Evolutionary conservation across 2,113 vertebrate species (phyloP), one percentile per base, ranked within the genome.

Genomic region (Indicator indicator): DNA sequence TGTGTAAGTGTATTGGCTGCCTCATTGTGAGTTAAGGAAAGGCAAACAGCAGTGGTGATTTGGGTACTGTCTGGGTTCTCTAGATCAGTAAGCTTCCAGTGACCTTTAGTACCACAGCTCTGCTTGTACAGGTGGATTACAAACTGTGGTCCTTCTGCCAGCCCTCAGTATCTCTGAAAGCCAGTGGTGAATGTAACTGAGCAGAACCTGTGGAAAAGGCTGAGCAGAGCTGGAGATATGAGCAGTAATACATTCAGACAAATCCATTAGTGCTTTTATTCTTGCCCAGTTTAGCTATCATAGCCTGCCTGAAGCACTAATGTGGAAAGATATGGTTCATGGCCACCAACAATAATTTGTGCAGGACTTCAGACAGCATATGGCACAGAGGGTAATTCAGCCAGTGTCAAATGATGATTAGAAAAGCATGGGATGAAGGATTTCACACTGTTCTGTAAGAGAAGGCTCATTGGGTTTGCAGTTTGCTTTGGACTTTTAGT

Each of bases 181-280:
- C 59, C 76, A 78, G 40, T n/a, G 68, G 56, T 74, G 38, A 89
- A 85, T 36, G 68, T 55, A 83, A 40, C 50, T 33, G 54, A 88
- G 89, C 74, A 88, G 70, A 87, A 63, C 20, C 28, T 71, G 19
- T 83, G 73, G 81, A 81, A 71, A 80, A 69, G 55, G 92, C 54
- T 67, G 60, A 91, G 46, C 50, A 88, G 70, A 86, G 40, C 71
- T 78, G 70, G 88, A 86, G 89, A 89, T 82, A 87, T 59, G 90
- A 94, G 60, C 71, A 70, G 65, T 91, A 95, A 97, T 89, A 30
- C 17, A 33, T 89, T 88, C 85, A 94, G 95, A 95, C 84, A 96
- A 91, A 93, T 83, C 94, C 86, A 88, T 95, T 97, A 94, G 75
- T 85, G 77, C 85, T 86, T 95, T 95, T 96, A 73, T 83, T 96